Base-by-base conservation (phyloP, 2,797 vertebrate species). In the Rhinatrema bivittatum region DNA sequence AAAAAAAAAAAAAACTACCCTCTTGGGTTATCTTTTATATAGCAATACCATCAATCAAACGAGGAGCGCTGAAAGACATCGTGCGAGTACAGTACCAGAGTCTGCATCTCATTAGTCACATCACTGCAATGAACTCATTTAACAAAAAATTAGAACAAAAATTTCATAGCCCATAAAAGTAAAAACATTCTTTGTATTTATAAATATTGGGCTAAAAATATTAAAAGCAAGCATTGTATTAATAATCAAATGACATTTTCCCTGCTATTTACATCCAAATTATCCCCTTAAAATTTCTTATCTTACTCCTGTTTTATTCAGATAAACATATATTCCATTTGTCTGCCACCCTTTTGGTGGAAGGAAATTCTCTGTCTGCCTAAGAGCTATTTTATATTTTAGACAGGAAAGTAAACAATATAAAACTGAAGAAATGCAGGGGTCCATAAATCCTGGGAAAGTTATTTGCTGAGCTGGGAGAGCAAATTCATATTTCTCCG, bases 401-500 rank as follows among this genome's bases (percentile, higher is more conserved):
- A 56, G 48, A 58, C 60, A 42, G 46, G 57, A 62, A 57, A 66
- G 55, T 50, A 62, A 74, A 66, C 60, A 65, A 60, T 54, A 50
- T 50, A 56, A 60, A 73, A 46, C 35, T 65, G 53, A 65, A 53
- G 48, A 62, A 56, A 69, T 61, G 38, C 47, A 36, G 65, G 63
- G 61, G 74, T 48, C 58, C 32, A 58, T 49, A 42, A 69, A 72
- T 66, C 52, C 47, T 40, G 25, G 23, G 43, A 18, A 49, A 71
- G 69, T 50, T 59, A 62, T 74, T 73, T 63, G 58, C 59, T 14
- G 62, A 55, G 39, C 27, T 32, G 35, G 42, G 51, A 48, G 41
- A 39, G 42, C 53, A 60, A 56, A 62, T 62, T 63, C 60, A 57
- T 60, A 32, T 23, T 48, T 69, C 6, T 7, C 55, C 61, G 64